These are phyloP conservation scores for Elmis aenea DNA, from an alignment of 2,888 invertebrate species.

Conservation along the genomic window DNA sequence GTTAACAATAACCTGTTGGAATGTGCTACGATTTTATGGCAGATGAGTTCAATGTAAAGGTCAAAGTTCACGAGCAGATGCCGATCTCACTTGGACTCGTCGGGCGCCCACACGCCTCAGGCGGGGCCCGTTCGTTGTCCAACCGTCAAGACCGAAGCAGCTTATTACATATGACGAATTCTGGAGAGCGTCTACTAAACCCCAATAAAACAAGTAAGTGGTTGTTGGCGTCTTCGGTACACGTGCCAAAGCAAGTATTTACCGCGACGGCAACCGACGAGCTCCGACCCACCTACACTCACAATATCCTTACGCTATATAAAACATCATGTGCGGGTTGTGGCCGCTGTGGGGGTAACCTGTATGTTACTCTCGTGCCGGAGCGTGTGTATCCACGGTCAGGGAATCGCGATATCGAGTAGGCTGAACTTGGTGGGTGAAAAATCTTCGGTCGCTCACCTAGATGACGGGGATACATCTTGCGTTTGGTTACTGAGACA, in stretches of 20 bases:
- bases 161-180: constrained; percentile 16
- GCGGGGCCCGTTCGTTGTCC: constrained; percentile 22
- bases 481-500: constrained; percentile 17
- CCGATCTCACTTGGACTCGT: constrained; percentile 33
- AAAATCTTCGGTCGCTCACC: constrained; percentile 13
- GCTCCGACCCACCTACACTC: constrained; percentile 25
- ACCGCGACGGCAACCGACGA: constrained; percentile 20
- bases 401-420: constrained; percentile 21
- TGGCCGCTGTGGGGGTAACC: constrained; percentile 24
- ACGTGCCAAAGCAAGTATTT: constrained; percentile 18
- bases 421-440: constrained; percentile 20
- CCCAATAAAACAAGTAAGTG: constrained; percentile 16
- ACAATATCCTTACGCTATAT: constrained; percentile 24
- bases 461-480: constrained; percentile 7
- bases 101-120: constrained; percentile 32
- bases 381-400: constrained; percentile 19
- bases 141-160: constrained; percentile 17
- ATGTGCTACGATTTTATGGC: constrained; percentile 27
- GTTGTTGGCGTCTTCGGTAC: constrained; percentile 11
- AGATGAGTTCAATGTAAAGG: constrained; percentile 35
- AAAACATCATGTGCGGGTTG: constrained; percentile 25
- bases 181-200: constrained; percentile 21
- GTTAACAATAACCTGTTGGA: constrained; percentile 27
- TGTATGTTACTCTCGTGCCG: constrained; percentile 18
- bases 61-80: constrained; percentile 34